A percentile compares a stretch with the other conserved stretches of the same genome.
Conservation (phyloP, 23 tunicate species). For the Ciona savignyi region DNA sequence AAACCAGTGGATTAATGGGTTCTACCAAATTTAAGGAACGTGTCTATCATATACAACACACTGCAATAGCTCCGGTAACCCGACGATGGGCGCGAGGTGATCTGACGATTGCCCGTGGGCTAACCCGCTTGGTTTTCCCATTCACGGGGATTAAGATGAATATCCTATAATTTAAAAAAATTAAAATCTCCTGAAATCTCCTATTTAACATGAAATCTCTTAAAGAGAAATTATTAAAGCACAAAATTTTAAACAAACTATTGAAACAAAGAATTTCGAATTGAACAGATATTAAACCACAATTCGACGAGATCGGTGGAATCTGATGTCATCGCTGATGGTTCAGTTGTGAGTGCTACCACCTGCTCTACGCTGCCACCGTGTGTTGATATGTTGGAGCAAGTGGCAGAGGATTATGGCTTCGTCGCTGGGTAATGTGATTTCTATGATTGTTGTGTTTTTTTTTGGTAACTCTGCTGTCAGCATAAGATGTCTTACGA, state of each 20-base stretch:
- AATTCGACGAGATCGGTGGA: no score
- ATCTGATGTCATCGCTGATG: background rate
- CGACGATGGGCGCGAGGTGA: no score
- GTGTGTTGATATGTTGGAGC: slow-evolving; percentile 52
- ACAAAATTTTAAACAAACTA: background rate
- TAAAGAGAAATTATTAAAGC: background rate
- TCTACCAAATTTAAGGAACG: no score
- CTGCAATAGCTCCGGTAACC: no score
- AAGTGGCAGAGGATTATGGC: slow-evolving; percentile 44
- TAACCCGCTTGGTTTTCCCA: no score
- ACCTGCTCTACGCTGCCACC: slow-evolving; percentile 35
- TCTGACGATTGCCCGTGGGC: no score
- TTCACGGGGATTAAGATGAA: no score
- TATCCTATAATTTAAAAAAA: no score
- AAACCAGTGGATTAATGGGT: no score
- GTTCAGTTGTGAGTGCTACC: slow-evolving; percentile 8
- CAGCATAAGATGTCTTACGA: no score
- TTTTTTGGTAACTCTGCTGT: background rate
- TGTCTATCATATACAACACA: no score
- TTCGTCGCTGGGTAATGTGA: slow-evolving; percentile 71
- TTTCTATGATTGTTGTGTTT: background rate
- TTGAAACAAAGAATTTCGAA: background rate
- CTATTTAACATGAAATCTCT: background rate
- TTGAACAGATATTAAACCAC: background rate
- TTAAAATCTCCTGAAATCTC: background rate